Evolutionary conservation across 1,140 invertebrate genomes (phyloP).

Genomic region (Cydia pomonella): DNA sequence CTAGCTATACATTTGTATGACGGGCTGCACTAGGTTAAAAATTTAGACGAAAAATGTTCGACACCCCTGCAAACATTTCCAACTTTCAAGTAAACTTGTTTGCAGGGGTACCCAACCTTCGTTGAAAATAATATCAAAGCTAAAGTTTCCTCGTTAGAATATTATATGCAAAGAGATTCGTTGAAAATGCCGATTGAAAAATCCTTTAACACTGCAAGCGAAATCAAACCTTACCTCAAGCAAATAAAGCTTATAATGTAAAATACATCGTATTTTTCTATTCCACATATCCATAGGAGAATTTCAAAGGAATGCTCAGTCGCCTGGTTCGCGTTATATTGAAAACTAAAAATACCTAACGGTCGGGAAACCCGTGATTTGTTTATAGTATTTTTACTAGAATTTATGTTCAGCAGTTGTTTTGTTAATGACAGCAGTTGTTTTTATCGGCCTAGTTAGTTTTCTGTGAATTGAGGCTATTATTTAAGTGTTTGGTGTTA

Average conservation of each 20-base stretch:
- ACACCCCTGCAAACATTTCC: no score
- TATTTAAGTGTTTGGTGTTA: not conserved
- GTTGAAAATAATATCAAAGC: not conserved
- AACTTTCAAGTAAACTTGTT: not conserved
- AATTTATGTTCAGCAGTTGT: not conserved
- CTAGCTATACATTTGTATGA: no score
- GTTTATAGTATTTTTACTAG: not conserved
- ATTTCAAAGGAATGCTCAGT: not conserved
- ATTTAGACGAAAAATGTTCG: no score
- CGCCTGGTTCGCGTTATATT: not conserved
- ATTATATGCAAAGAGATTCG: not conserved
- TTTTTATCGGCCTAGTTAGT: not conserved
- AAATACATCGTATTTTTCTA: not conserved
- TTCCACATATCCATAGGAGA: not conserved
- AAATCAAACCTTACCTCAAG: not conserved
- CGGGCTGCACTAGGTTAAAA: no score
- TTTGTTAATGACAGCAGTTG: not conserved
- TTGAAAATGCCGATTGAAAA: not conserved
- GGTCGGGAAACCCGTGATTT: not conserved
- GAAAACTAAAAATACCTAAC: constrained; percentile 1
- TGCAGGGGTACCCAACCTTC: not conserved
- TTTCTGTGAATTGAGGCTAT: not conserved
- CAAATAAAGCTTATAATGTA: not conserved
- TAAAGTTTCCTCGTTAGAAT: not conserved
- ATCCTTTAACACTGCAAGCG: not conserved